phyloP scores from a whole-genome alignment of 2,113 vertebrate species.

The Galeopterus variegatus region DNA sequence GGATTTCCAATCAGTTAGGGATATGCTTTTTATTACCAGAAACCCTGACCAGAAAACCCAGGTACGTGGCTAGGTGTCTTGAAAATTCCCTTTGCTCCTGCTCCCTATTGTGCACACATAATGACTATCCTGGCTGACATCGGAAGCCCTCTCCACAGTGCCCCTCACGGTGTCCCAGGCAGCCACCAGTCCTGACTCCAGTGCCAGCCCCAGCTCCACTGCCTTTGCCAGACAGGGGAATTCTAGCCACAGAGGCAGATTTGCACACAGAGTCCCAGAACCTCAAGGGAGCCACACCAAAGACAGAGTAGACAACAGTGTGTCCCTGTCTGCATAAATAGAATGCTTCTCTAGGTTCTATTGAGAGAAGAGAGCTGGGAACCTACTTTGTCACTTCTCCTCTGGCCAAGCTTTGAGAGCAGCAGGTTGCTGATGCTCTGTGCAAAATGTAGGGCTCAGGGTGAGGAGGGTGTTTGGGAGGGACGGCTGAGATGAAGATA shows the following conservation, averaged over 20 bases:
- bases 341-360: neutral
- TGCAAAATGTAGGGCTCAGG: neutral
- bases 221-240: no score
- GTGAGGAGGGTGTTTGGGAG: neutral
- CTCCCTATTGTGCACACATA: neutral
- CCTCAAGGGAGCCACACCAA: neutral
- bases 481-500: rapidly evolving
- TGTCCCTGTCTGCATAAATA: no score
- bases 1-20: neutral
- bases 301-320: no score
- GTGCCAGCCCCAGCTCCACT: neutral
- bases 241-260: neutral
- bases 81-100: neutral
- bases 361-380: conserved; percentile 15
- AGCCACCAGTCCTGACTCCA: neutral
- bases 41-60: neutral
- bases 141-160: neutral
- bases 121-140: rapidly evolving
- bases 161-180: neutral
- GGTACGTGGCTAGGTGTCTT: neutral
- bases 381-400: neutral
- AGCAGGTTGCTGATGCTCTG: neutral
- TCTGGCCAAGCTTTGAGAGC: neutral
- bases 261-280: neutral
- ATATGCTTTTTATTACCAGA: neutral